A percentile compares a stretch with the other conserved stretches of the same genome.
phyloP scores from a whole-genome alignment of 2,113 vertebrate species.

The Sclerurus mexicanus region DNA sequence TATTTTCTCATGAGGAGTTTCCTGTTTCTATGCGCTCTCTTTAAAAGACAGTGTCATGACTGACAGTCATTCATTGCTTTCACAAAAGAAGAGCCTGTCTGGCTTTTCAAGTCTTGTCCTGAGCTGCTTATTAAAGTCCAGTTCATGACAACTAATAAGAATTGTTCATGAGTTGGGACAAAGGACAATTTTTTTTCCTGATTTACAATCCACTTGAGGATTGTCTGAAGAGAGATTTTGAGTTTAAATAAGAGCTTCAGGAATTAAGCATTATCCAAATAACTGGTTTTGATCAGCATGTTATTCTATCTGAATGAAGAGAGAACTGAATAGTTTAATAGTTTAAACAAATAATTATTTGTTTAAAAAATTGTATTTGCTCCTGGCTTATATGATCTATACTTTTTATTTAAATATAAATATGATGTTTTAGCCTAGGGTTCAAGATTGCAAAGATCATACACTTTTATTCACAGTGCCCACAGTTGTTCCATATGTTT shows the following conservation, averaged over 20 bases:
- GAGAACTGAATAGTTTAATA: slow-evolving; percentile 12
- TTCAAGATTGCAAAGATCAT: slow-evolving; percentile 57
- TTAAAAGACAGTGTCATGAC: neutral
- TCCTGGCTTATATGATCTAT: slow-evolving; percentile 45
- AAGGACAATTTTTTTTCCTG: neutral
- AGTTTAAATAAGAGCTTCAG: neutral
- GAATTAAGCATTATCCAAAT: slow-evolving; percentile 13
- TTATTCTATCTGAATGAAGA: slow-evolving; percentile 30
- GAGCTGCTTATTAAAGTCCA: neutral
- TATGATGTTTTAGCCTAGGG: slow-evolving; percentile 49
- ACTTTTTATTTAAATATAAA: slow-evolving; percentile 63
- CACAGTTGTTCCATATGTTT: slow-evolving; percentile 35
- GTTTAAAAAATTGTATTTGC: slow-evolving; percentile 43
- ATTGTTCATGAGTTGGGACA: neutral
- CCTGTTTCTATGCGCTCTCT: neutral
- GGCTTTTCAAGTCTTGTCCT: neutral
- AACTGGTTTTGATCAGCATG: slow-evolving; percentile 15
- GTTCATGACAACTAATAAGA: neutral
- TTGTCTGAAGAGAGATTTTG: neutral
- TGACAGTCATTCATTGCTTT: neutral
- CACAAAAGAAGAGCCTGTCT: neutral
- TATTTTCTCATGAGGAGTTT: slow-evolving; percentile 10
- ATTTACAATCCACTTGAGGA: neutral
- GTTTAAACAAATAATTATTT: slow-evolving; percentile 23
- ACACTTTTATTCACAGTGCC: slow-evolving; percentile 66